phyloP scores from a whole-genome alignment of 2,888 invertebrate genomes.

The Eurois occulta region DNA sequence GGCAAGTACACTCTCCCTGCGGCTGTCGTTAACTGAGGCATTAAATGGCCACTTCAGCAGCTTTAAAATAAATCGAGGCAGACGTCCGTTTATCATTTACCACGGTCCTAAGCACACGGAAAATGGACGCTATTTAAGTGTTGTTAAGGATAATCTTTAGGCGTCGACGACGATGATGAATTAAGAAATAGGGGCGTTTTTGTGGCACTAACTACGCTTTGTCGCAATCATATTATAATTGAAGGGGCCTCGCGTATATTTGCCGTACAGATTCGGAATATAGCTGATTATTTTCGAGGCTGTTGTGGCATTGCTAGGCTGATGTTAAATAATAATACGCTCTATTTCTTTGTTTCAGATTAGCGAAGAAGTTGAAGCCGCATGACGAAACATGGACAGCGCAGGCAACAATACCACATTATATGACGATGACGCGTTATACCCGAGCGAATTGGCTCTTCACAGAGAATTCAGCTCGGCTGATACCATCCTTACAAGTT shows the following conservation, averaged over 20 bases:
- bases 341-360: constrained; percentile 80
- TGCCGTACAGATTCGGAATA: background rate
- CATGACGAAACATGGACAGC: constrained; percentile 88
- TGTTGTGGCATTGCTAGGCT: background rate
- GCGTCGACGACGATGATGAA: background rate
- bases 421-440: constrained; percentile 79
- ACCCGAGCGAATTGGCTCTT: constrained; percentile 74
- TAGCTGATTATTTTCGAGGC: constrained; percentile 3
- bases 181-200: background rate
- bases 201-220: background rate
- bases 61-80: constrained; percentile 41
- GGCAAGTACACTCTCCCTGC: constrained; percentile 30
- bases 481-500: constrained; percentile 70
- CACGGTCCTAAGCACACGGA: background rate
- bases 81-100: constrained; percentile 41
- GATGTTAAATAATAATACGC: constrained; percentile 8
- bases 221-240: background rate
- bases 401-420: constrained; percentile 87
- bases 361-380: constrained; percentile 71
- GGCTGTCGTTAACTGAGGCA: constrained; percentile 51
- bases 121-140: constrained; percentile 11
- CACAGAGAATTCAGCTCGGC: constrained; percentile 73
- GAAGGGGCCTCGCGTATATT: background rate
- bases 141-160: background rate
- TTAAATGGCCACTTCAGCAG: constrained; percentile 51